A percentile compares a stretch with the other conserved stretches of the same genome.
phyloP scores from a whole-genome alignment of 2,797 vertebrate genomes.

The Darevskia mixta region DNA sequence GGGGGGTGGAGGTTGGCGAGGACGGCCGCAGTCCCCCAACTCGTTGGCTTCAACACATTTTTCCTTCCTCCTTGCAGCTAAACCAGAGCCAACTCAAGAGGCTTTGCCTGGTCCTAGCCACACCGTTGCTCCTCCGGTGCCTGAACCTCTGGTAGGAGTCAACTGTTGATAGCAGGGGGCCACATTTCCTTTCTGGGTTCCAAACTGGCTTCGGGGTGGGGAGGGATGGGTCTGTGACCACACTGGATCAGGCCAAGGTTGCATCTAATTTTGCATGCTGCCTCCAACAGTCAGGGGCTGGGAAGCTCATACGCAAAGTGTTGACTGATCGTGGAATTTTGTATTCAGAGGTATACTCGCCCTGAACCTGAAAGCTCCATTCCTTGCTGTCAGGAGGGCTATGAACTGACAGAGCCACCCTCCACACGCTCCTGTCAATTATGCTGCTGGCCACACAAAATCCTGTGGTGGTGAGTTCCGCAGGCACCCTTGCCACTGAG shows the following conservation, averaged over 20 bases:
- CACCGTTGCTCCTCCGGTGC: not conserved
- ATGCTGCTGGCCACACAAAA: not conserved
- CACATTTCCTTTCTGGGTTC: not conserved
- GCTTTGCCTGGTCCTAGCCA: not conserved
- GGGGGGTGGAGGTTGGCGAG: not conserved
- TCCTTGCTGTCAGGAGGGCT: not conserved
- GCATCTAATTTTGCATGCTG: too few species aligned
- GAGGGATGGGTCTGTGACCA: too few species aligned
- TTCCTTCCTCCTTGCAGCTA: conserved; percentile 66
- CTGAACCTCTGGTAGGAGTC: conserved; percentile 52
- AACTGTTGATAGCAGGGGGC: rapidly evolving
- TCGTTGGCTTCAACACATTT: not conserved
- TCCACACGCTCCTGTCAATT: not conserved
- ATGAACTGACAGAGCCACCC: not conserved
- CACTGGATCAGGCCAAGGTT: not conserved
- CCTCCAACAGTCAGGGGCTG: too few species aligned
- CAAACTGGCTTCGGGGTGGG: not conserved
- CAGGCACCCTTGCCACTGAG: not conserved
- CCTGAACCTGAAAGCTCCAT: not conserved
- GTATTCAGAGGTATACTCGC: not conserved
- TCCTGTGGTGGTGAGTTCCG: not conserved
- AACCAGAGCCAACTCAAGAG: conserved; percentile 71
- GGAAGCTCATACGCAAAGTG: too few species aligned
- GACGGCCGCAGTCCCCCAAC: not conserved
- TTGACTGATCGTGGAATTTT: not conserved